phyloP scores from a whole-genome alignment of 1,140 invertebrate genomes.

The Halesus radiatus region DNA sequence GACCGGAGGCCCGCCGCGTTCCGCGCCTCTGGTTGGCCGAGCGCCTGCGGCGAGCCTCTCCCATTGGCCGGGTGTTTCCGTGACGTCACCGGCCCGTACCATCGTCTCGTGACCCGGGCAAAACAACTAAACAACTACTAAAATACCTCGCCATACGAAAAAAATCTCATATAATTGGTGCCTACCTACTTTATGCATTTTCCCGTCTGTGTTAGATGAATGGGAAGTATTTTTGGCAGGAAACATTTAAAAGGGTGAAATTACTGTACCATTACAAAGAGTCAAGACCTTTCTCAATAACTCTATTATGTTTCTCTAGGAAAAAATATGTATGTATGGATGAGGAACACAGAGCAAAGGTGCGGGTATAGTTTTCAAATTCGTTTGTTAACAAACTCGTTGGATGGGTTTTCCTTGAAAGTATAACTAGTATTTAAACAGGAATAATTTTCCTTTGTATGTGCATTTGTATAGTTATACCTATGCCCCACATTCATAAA shows the following conservation, averaged over 20 bases:
- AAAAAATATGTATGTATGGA: no score
- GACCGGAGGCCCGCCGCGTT: constrained; percentile 19
- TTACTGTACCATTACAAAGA: neutral
- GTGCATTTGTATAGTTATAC: no score
- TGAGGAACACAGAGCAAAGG: neutral
- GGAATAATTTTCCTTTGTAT: no score
- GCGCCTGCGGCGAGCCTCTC: neutral
- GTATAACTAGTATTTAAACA: no score
- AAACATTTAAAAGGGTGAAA: neutral
- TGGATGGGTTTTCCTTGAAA: no score
- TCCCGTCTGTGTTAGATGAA: neutral
- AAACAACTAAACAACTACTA: constrained; percentile 11
- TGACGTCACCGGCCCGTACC: constrained; percentile 1
- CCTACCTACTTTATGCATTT: neutral
- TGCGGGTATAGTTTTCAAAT: neutral
- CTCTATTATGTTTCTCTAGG: neutral
- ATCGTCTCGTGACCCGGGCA: constrained; percentile 15
- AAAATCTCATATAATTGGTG: neutral
- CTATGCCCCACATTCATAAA: neutral
- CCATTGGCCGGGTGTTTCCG: neutral
- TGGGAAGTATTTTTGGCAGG: neutral
- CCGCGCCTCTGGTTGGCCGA: neutral
- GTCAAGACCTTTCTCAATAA: neutral
- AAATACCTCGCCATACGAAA: neutral
- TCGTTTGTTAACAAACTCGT: neutral